These are phyloP conservation scores for Luscinia megarhynchos DNA, from an alignment of 2,797 vertebrate genomes.

Conservation along the genomic window DNA sequence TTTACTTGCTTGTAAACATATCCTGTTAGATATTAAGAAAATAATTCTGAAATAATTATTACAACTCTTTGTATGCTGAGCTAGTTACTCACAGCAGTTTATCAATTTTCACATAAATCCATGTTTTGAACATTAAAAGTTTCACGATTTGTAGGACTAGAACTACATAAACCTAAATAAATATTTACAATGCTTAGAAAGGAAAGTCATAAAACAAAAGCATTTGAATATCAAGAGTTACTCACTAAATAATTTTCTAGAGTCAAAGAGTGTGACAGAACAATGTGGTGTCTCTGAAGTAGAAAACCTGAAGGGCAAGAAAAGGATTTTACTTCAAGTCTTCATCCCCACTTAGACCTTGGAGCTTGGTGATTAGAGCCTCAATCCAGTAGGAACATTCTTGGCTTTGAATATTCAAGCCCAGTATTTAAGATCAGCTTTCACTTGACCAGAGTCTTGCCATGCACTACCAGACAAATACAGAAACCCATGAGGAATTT, in stretches of 20 bases:
- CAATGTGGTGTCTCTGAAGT: neutral
- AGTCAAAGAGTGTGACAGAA: neutral
- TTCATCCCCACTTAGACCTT: neutral
- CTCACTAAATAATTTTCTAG: neutral
- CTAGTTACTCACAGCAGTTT: neutral
- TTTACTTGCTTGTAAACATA: neutral
- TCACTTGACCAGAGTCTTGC: neutral
- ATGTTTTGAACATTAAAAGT: neutral
- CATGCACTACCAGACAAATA: neutral
- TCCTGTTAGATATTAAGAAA: neutral
- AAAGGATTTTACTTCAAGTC: neutral
- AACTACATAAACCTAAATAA: neutral
- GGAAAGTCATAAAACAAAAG: neutral
- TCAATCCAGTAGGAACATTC: neutral
- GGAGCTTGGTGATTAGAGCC: neutral
- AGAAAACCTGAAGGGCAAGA: neutral
- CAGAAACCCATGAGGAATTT: neutral
- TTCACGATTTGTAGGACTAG: neutral
- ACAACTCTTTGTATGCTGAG: neutral
- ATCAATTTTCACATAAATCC: neutral
- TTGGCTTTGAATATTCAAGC: neutral
- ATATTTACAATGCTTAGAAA: neutral
- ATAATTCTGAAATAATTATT: neutral
- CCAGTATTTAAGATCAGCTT: neutral
- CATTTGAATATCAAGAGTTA: neutral